Percentiles rank a stretch among this genome's conserved stretches.
Evolutionary conservation across 2,797 vertebrate genomes (phyloP).

Genomic region (Lithobates pipiens): DNA sequence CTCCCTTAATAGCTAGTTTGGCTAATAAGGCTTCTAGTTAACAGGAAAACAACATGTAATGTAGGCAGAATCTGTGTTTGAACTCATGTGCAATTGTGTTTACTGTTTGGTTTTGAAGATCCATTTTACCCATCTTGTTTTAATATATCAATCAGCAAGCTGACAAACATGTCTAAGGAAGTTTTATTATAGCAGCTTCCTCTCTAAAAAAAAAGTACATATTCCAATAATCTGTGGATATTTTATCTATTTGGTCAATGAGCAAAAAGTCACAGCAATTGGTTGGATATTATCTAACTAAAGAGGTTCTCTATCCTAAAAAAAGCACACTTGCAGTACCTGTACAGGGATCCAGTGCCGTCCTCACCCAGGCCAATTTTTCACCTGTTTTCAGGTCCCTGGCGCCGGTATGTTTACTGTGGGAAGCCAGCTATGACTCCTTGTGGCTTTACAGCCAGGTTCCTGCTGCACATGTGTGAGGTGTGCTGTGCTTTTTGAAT

Average conservation of each 20-base stretch:
- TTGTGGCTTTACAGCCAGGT: no score
- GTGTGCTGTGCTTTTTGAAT: no score
- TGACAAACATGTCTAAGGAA: constrained; percentile 13
- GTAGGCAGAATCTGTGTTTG: constrained; percentile 4
- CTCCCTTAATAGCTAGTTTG: constrained; percentile 43
- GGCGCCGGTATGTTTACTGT: no score
- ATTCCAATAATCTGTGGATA: not conserved
- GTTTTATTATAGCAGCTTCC: not conserved
- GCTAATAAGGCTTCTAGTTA: constrained; percentile 40
- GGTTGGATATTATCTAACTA: not conserved
- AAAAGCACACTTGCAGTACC: no score
- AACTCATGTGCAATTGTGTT: constrained; percentile 16
- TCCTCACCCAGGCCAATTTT: no score
- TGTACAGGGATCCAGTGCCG: no score
- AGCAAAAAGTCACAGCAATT: not conserved
- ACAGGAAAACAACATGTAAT: constrained; percentile 35
- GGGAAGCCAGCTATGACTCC: no score
- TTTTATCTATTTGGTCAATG: not conserved
- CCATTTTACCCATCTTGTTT: not conserved
- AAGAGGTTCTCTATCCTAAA: no score
- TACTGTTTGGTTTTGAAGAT: constrained; percentile 33
- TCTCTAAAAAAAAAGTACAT: not conserved
- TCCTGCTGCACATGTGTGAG: no score
- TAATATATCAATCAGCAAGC: not conserved
- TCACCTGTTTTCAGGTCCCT: no score